Evolutionary conservation across 2,113 vertebrate species (phyloP).

Genomic region (Microtus richardsoni): DNA sequence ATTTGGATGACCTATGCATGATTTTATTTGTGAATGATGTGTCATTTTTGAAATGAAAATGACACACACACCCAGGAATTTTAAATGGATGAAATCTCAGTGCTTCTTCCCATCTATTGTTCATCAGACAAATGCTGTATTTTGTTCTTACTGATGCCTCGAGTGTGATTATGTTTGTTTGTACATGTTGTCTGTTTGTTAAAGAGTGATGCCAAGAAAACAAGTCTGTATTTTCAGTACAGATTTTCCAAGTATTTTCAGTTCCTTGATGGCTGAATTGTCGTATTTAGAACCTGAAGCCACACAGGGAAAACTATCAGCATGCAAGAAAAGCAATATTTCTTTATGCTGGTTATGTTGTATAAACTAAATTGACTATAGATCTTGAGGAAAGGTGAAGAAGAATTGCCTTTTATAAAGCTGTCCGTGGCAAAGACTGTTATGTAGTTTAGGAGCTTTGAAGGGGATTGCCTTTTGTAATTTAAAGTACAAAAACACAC

Average conservation of each 20-base stretch:
- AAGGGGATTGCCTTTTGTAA: constrained; percentile 9
- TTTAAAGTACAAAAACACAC: neutral
- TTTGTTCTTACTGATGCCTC: neutral
- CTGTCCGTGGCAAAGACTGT: neutral
- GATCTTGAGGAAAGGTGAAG: constrained; percentile 9
- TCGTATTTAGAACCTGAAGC: neutral
- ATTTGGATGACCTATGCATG: neutral
- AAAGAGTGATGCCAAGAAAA: neutral
- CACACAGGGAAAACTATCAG: neutral
- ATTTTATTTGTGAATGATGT: neutral
- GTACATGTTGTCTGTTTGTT: neutral
- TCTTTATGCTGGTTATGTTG: constrained; percentile 18
- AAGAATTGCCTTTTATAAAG: constrained; percentile 60
- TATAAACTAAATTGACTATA: constrained; percentile 32
- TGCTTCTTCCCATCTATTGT: neutral
- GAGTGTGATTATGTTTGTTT: neutral
- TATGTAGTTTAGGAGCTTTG: neutral
- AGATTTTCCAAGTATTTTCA: neutral
- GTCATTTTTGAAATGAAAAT: neutral
- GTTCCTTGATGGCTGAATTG: neutral
- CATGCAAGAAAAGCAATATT: constrained; percentile 25
- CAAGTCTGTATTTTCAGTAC: neutral
- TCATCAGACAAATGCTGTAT: neutral
- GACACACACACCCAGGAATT: neutral
- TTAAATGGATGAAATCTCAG: neutral